Percentiles rank a stretch among this genome's conserved stretches.
These are phyloP conservation scores for Pecten maximus DNA, from an alignment of 2,888 invertebrate genomes.

Conservation along the genomic window DNA sequence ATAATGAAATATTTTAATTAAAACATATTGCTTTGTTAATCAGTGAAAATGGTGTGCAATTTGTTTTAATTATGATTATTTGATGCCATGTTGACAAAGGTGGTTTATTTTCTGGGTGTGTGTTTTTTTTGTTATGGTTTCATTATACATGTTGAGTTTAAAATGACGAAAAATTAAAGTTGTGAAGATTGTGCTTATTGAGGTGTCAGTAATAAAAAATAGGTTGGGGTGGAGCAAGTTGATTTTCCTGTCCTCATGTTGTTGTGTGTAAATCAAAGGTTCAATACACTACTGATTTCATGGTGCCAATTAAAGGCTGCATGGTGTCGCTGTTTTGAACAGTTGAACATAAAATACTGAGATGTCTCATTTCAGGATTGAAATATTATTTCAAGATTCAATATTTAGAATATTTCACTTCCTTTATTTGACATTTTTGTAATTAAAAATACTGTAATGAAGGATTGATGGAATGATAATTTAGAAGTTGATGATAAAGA, in stretches of 20 bases:
- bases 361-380: not conserved
- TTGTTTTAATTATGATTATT: not conserved
- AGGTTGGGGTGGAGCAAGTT: not conserved
- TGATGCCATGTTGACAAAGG: not conserved
- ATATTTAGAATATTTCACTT: not conserved
- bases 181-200: not conserved
- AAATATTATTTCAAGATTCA: not conserved
- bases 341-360: not conserved
- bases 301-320: not conserved
- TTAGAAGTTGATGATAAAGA: not conserved
- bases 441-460: not conserved
- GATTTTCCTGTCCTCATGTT: not conserved
- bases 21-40: not conserved
- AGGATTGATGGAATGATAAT: not conserved
- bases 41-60: not conserved
- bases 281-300: not conserved
- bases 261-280: not conserved
- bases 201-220: not conserved
- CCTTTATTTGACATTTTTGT: constrained; percentile 8
- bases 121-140: not conserved
- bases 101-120: not conserved
- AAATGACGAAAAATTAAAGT: not conserved
- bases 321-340: not conserved
- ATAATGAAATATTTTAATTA: not conserved
- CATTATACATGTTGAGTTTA: not conserved